Conservation (phyloP, 2,888 invertebrate species). For the Nasonovia ribisnigri region DNA sequence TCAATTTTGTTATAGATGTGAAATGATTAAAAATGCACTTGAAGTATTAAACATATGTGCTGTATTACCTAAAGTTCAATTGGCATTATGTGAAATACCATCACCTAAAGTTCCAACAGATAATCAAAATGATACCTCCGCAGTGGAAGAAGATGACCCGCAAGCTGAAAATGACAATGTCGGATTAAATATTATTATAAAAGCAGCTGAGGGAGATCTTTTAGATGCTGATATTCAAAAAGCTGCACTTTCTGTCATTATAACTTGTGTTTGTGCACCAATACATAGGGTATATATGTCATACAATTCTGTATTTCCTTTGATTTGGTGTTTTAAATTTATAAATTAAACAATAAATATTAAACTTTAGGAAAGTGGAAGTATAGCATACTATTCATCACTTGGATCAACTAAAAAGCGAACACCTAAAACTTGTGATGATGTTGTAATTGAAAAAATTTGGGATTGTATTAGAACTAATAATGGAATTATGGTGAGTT, state of each 20-base stretch:
- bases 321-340: not conserved
- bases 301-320: not conserved
- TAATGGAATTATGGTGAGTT: slow-evolving; percentile 92
- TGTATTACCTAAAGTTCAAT: slow-evolving; percentile 85
- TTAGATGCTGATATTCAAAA: slow-evolving; percentile 93
- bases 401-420: slow-evolving; percentile 74
- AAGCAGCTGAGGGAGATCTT: slow-evolving; percentile 91
- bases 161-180: slow-evolving; percentile 84
- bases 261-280: slow-evolving; percentile 95
- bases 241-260: slow-evolving; percentile 89
- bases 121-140: not conserved
- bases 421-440: slow-evolving; percentile 76
- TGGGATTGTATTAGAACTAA: slow-evolving; percentile 95
- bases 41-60: slow-evolving; percentile 93
- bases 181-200: slow-evolving; percentile 84
- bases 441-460: slow-evolving; percentile 90
- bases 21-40: slow-evolving; percentile 84
- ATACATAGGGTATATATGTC: slow-evolving; percentile 78
- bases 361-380: slow-evolving; percentile 72
- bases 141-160: slow-evolving; percentile 75
- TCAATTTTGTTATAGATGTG: slow-evolving; percentile 74
- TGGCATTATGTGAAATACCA: slow-evolving; percentile 77
- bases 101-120: slow-evolving; percentile 6
- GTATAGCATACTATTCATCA: slow-evolving; percentile 72
- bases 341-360: slow-evolving; percentile 69